Conservation (phyloP, 2,797 vertebrate genomes). For the Falco concolor region DNA sequence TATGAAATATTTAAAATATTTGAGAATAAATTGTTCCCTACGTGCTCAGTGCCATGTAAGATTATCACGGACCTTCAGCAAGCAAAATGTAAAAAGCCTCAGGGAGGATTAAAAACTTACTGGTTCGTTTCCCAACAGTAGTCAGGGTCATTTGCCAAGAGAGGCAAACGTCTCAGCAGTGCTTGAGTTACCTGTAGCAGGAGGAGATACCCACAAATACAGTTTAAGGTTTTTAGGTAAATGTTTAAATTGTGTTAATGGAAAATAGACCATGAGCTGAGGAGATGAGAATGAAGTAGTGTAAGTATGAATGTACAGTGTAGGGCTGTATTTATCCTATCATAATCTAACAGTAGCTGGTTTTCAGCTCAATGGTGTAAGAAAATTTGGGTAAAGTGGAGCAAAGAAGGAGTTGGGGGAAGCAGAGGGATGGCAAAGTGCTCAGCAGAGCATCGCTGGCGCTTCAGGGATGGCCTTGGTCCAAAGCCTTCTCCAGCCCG, state of each 20-base stretch:
- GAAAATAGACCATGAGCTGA: background rate
- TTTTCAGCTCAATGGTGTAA: background rate
- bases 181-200: background rate
- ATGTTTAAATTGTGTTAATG: background rate
- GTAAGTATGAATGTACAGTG: background rate
- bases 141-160: background rate
- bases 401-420: background rate
- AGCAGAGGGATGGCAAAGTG: background rate
- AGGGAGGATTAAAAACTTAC: background rate
- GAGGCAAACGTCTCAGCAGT: background rate
- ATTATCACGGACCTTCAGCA: background rate
- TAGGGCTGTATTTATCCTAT: background rate
- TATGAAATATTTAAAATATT: conserved; percentile 1
- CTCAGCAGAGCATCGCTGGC: background rate
- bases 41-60: background rate
- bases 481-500: background rate
- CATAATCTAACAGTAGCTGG: background rate
- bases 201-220: background rate
- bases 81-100: accelerated
- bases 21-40: background rate
- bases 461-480: background rate
- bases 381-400: background rate
- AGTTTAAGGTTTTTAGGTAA: background rate
- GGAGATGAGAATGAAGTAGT: background rate
- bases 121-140: background rate